A percentile compares a stretch with the other conserved stretches of the same genome.
Conservation (phyloP, 2,888 invertebrate species). For the Catocala fraxini region DNA sequence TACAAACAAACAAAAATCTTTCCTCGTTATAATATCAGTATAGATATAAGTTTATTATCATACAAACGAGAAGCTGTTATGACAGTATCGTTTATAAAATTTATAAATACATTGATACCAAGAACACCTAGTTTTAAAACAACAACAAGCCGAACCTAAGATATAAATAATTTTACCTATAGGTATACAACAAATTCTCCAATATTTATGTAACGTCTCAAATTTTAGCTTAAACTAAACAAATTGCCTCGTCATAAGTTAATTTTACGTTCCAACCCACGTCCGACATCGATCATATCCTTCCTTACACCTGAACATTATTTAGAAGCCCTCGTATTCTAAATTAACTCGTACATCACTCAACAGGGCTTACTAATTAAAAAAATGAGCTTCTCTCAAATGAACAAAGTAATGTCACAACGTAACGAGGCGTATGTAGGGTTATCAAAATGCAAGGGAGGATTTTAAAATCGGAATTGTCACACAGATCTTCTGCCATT, state of each 20-base stretch:
- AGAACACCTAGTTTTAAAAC: too few species aligned
- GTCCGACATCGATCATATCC: constrained; percentile 21
- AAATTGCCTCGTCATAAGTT: constrained; percentile 12
- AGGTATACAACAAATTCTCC: neutral
- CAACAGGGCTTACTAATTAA: constrained; percentile 37
- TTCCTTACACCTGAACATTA: constrained; percentile 20
- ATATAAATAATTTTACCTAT: neutral
- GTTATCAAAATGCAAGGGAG: constrained; percentile 6
- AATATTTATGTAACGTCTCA: neutral
- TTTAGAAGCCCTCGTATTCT: constrained; percentile 13
- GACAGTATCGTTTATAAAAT: too few species aligned
- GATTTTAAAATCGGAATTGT: too few species aligned
- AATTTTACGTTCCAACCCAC: constrained; percentile 7
- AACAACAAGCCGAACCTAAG: neutral
- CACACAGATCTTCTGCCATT: too few species aligned
- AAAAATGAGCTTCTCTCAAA: constrained; percentile 37
- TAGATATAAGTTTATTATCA: too few species aligned
- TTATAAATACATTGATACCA: too few species aligned
- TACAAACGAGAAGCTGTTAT: too few species aligned
- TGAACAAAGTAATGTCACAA: constrained; percentile 57
- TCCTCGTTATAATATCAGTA: too few species aligned
- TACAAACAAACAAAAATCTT: too few species aligned
- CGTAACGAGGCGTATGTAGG: constrained; percentile 42
- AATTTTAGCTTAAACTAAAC: constrained; percentile 21
- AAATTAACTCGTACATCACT: constrained; percentile 24